A percentile compares a stretch with the other conserved stretches of the same genome.
Evolutionary conservation across 2,888 invertebrate genomes (phyloP).

Genomic region (Crossocerus cetratus): DNA sequence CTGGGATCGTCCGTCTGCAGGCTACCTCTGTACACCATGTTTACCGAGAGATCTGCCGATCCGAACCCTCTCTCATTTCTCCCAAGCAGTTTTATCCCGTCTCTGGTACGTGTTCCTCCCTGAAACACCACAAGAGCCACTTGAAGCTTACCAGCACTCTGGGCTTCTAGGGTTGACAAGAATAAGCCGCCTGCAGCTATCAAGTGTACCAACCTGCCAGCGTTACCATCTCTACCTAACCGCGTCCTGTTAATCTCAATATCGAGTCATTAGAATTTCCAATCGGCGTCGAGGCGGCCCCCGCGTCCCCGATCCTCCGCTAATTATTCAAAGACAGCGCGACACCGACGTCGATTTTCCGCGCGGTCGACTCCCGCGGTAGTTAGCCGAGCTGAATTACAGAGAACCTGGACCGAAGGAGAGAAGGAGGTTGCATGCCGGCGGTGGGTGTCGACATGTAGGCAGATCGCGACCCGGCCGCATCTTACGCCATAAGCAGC

Average conservation of each 20-base stretch:
- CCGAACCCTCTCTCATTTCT: slow-evolving; percentile 1
- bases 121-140: neutral
- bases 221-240: too few species aligned
- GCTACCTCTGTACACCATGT: slow-evolving; percentile 71
- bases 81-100: slow-evolving; percentile 18
- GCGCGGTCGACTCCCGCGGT: slow-evolving; percentile 23
- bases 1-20: slow-evolving; percentile 71
- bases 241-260: slow-evolving; percentile 3
- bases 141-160: too few species aligned
- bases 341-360: slow-evolving; percentile 10
- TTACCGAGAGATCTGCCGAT: slow-evolving; percentile 16
- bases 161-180: too few species aligned
- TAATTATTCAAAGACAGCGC: neutral
- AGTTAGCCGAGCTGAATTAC: slow-evolving; percentile 52
- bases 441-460: slow-evolving; percentile 65
- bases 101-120: neutral
- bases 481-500: slow-evolving; percentile 62
- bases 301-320: too few species aligned
- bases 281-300: too few species aligned
- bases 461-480: slow-evolving; percentile 64
- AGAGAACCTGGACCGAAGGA: slow-evolving; percentile 7
- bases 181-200: too few species aligned
- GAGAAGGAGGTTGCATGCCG: slow-evolving; percentile 39
- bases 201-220: too few species aligned
- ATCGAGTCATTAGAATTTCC: too few species aligned